phyloP scores from a whole-genome alignment of 64 coral and sea anemone genomes.

The Acropora tenuis region DNA sequence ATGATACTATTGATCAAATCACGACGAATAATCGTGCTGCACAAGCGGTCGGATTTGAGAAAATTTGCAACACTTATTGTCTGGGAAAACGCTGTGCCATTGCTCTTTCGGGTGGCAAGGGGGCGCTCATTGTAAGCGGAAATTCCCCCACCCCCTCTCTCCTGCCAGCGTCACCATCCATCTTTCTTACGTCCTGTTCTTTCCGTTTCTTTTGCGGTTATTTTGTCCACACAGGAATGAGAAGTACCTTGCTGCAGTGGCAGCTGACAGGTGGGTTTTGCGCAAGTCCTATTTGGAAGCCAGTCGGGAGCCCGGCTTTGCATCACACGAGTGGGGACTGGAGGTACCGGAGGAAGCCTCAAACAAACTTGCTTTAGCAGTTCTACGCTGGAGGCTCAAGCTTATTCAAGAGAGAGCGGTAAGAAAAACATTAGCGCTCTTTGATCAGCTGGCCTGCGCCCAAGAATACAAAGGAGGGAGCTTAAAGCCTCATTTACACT shows the following conservation, averaged over 20 bases:
- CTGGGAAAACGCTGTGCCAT: too few species aligned
- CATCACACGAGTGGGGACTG: slow-evolving; percentile 89
- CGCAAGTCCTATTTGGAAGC: slow-evolving; percentile 96
- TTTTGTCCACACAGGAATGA: slow-evolving; percentile 65
- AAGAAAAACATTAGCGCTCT: neutral
- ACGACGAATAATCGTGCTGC: too few species aligned
- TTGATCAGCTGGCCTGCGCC: neutral
- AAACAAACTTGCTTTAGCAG: slow-evolving; percentile 80
- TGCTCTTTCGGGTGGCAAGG: too few species aligned
- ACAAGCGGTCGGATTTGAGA: too few species aligned
- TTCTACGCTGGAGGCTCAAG: slow-evolving; percentile 78
- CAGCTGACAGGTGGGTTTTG: slow-evolving; percentile 95
- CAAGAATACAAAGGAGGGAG: too few species aligned
- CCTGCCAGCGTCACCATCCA: too few species aligned
- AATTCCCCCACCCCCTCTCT: too few species aligned
- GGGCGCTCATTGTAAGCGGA: too few species aligned
- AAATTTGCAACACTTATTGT: too few species aligned
- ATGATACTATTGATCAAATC: too few species aligned
- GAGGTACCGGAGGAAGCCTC: slow-evolving; percentile 75
- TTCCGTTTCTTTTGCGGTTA: neutral
- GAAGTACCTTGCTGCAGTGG: slow-evolving; percentile 90
- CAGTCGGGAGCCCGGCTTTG: slow-evolving; percentile 70
- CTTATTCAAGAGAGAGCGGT: slow-evolving; percentile 63
- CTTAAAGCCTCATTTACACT: too few species aligned
- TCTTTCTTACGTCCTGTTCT: too few species aligned